phyloP scores from a whole-genome alignment of 2,797 vertebrate genomes.

The Danio jaintianensis region DNA sequence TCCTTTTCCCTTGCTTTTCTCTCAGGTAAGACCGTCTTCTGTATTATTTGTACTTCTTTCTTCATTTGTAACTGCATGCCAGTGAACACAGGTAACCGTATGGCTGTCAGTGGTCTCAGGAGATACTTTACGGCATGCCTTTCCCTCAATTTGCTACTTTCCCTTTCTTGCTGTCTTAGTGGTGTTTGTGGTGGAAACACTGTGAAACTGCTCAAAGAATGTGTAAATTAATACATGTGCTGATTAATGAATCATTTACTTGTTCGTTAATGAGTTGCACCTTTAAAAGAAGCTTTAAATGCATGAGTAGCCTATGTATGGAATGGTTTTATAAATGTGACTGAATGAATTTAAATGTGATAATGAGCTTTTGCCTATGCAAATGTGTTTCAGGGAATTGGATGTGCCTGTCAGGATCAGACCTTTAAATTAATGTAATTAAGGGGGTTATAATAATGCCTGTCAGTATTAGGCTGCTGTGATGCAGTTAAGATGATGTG shows the following conservation, averaged over 20 bases:
- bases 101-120: slow-evolving; percentile 2
- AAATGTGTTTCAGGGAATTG: slow-evolving; percentile 19
- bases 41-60: neutral
- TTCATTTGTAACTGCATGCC: neutral
- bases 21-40: slow-evolving; percentile 53
- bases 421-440: slow-evolving; percentile 8
- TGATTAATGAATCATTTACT: slow-evolving; percentile 18
- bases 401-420: slow-evolving; percentile 1
- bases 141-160: neutral
- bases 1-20: slow-evolving; percentile 51
- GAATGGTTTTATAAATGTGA: neutral
- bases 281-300: slow-evolving; percentile 23
- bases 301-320: neutral
- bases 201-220: neutral
- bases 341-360: neutral
- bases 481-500: neutral
- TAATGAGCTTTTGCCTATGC: neutral
- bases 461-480: neutral
- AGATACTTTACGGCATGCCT: neutral
- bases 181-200: neutral
- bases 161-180: neutral
- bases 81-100: slow-evolving; percentile 15
- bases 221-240: slow-evolving; percentile 5
- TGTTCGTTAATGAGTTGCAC: neutral
- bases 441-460: slow-evolving; percentile 4